A percentile compares a stretch with the other conserved stretches of the same genome.
These are phyloP conservation scores for Tretioscincus oriximinensis DNA, from an alignment of 2,113 vertebrate genomes.

Conservation along the genomic window DNA sequence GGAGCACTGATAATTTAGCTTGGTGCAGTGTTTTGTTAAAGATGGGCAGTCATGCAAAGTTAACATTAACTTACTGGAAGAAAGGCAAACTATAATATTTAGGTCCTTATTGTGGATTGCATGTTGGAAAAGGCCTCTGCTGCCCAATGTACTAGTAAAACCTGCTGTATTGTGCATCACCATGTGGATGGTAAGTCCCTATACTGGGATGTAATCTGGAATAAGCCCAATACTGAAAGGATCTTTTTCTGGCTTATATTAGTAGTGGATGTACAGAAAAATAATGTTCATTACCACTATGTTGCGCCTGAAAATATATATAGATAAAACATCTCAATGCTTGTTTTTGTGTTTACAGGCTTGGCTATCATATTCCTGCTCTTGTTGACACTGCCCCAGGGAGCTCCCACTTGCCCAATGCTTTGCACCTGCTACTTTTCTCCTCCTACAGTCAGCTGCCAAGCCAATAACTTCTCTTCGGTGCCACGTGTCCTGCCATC, in stretches of 20 bases:
- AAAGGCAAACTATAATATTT: neutral
- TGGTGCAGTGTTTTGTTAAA: neutral
- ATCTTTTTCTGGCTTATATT: no score
- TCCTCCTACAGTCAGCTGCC: slow-evolving; percentile 97
- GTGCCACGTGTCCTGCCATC: slow-evolving; percentile 87
- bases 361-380: slow-evolving; percentile 58
- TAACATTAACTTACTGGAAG: neutral
- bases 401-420: slow-evolving; percentile 82
- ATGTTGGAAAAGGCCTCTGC: neutral
- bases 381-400: slow-evolving; percentile 78
- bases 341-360: slow-evolving; percentile 18
- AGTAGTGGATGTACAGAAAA: no score
- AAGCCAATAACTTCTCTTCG: slow-evolving; percentile 92
- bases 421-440: slow-evolving; percentile 95
- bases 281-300: no score
- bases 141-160: no score
- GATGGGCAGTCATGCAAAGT: neutral
- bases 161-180: no score
- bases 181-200: no score
- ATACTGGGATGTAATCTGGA: no score
- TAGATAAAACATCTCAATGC: no score
- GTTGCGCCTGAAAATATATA: no score
- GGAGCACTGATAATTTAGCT: neutral
- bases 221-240: no score
- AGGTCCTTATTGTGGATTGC: neutral